Evolutionary conservation across 2,113 vertebrate genomes (phyloP), one percentile per base, ranked within the genome.

Genomic region (Synchiropus splendidus): DNA sequence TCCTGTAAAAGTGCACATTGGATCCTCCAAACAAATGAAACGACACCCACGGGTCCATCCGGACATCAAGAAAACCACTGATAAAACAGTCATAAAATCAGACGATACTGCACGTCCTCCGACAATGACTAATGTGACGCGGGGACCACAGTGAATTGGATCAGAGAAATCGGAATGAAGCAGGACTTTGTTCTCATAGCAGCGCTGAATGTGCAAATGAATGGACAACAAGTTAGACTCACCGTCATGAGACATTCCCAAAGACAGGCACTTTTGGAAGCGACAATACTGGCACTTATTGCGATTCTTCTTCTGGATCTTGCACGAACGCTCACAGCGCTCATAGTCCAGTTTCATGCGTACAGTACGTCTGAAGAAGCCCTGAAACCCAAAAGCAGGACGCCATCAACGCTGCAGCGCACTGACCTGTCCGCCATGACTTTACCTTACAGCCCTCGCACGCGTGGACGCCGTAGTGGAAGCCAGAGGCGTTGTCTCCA

Each of bases 201-300:
- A 27, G 21, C 21, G 8, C 4, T 27, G 6, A 9, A 9, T 15
- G 9, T 8, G 36, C 16, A 9, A 37, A 16, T 14, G n/a, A 16
- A 8, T 12, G 11, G 14, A 44, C 27, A 21, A 9, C 1, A 4
- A 41, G 31, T 1, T 8, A 1, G 10, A 6, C 90, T 90, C 78
- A 98, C 94, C 94, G 0, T 97, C 95, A 21, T 98, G 95, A 0
- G 94, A 98, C 95, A 98, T 98, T 81, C 94, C 94, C 66, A 97
- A 81, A 0, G 87, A 87, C 73, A 98, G 86, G 81, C 95, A 98
- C 80, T 98, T 98, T 85, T 98, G 92, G 82, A 98, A 98, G 62
- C 95, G 92, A 80, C 95, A 98, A 79, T 92, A 92, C 87, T 98
- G 94, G 80, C 95, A 98, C 80, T 98, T 98, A 72, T 98, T 98